Conservation (phyloP, 2,113 vertebrate species). For the Cololabis saira region DNA sequence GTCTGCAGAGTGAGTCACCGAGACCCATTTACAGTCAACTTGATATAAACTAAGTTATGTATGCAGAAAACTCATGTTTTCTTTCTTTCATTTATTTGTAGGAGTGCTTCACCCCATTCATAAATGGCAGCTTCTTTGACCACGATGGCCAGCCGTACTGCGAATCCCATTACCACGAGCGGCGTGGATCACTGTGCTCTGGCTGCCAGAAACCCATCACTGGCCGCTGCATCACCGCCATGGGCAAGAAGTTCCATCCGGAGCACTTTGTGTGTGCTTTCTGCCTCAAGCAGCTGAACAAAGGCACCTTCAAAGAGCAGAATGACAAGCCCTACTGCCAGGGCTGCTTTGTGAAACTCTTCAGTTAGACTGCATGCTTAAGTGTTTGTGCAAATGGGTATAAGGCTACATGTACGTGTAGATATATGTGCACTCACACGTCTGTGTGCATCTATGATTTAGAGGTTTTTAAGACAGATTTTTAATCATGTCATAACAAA, state of each 20-base stretch:
- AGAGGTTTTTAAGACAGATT: conserved; percentile 22
- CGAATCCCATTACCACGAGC: conserved; percentile 96
- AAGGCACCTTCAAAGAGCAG: conserved; percentile 99
- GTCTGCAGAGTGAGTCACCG: conserved; percentile 91
- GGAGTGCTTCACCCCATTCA: conserved; percentile 97
- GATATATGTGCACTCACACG: background rate
- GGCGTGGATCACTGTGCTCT: conserved; percentile 93
- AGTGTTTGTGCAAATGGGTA: background rate
- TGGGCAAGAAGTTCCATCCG: conserved; percentile 98
- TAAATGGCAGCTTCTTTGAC: conserved; percentile 98
- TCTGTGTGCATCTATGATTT: conserved; percentile 30
- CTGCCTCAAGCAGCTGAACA: conserved; percentile 99
- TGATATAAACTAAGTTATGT: background rate
- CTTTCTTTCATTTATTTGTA: conserved; percentile 57
- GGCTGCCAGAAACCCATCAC: conserved; percentile 99
- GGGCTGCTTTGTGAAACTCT: conserved; percentile 96
- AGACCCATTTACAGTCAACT: background rate
- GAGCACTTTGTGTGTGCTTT: conserved; percentile 99
- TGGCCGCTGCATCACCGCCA: conserved; percentile 98
- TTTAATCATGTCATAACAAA: conserved; percentile 26
- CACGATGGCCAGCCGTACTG: conserved; percentile 98
- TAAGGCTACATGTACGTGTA: conserved; percentile 13
- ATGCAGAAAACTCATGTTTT: background rate
- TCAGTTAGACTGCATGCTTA: conserved; percentile 84
- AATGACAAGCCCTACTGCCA: conserved; percentile 99